A percentile compares a stretch with the other conserved stretches of the same genome.
phyloP scores from a whole-genome alignment of 2,888 invertebrate genomes.

The Eilema caniola region DNA sequence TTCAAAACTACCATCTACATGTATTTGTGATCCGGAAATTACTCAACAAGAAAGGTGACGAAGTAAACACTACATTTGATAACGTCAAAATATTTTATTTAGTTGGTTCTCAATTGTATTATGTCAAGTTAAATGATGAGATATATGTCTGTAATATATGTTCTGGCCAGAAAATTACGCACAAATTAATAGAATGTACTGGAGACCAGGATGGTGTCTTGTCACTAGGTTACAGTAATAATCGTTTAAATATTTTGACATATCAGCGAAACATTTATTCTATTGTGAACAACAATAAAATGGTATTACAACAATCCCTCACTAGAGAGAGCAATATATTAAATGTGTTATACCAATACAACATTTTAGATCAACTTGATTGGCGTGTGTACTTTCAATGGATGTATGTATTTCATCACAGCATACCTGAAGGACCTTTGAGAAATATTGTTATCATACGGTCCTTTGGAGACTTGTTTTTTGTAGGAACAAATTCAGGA shows the following conservation, averaged over 20 bases:
- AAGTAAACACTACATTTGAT: constrained; percentile 53
- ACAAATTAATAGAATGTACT: constrained; percentile 41
- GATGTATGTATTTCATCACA: constrained; percentile 62
- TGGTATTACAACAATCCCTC: constrained; percentile 50
- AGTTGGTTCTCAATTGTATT: constrained; percentile 57
- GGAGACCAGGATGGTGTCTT: constrained; percentile 56
- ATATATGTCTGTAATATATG: constrained; percentile 57
- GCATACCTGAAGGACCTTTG: constrained; percentile 64
- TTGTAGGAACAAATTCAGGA: constrained; percentile 74
- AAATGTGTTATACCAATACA: constrained; percentile 57
- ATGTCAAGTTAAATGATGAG: constrained; percentile 61
- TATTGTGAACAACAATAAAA: constrained; percentile 37
- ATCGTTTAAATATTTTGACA: constrained; percentile 60
- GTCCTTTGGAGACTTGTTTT: constrained; percentile 70
- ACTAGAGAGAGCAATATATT: constrained; percentile 57
- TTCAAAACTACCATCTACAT: constrained; percentile 57
- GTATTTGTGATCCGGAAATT: constrained; percentile 61
- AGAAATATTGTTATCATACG: constrained; percentile 65
- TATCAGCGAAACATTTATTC: constrained; percentile 64
- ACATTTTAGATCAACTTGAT: constrained; percentile 71
- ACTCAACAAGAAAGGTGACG: constrained; percentile 29
- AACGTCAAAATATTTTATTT: constrained; percentile 65
- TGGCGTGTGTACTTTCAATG: constrained; percentile 73
- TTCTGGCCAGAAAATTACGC: constrained; percentile 30
- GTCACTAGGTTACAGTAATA: constrained; percentile 59